A percentile compares a stretch with the other conserved stretches of the same genome.
Evolutionary conservation across 2,888 invertebrate genomes (phyloP).

Genomic region (Seira ritae): DNA sequence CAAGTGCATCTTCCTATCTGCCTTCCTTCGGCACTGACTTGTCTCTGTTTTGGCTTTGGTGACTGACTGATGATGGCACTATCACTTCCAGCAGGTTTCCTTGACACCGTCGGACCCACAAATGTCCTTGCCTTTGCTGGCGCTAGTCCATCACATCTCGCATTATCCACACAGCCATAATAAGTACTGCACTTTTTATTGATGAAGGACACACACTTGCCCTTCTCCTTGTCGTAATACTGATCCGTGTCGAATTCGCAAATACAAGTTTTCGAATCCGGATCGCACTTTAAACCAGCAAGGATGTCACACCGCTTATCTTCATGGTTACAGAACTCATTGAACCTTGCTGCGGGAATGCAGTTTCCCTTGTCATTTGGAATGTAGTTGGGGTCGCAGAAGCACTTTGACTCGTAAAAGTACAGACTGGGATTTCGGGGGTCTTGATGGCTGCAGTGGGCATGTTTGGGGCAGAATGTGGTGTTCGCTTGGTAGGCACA

Average conservation of each 20-base stretch:
- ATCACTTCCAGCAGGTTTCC: slow-evolving; percentile 51
- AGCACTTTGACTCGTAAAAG: slow-evolving; percentile 64
- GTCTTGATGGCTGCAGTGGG: slow-evolving; percentile 66
- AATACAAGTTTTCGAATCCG: slow-evolving; percentile 53
- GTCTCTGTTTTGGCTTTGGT: slow-evolving; percentile 22
- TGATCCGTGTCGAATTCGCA: slow-evolving; percentile 65
- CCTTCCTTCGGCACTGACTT: slow-evolving; percentile 34
- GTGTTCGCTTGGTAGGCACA: slow-evolving; percentile 62
- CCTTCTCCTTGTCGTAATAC: slow-evolving; percentile 51
- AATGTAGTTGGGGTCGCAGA: slow-evolving; percentile 64
- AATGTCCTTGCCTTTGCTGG: slow-evolving; percentile 55
- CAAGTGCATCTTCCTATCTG: slow-evolving; percentile 65
- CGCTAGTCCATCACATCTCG: slow-evolving; percentile 63
- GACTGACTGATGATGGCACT: slow-evolving; percentile 34
- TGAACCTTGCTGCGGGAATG: slow-evolving; percentile 51
- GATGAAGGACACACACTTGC: slow-evolving; percentile 61
- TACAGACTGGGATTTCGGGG: slow-evolving; percentile 61
- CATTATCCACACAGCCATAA: slow-evolving; percentile 61
- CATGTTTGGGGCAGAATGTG: slow-evolving; percentile 59
- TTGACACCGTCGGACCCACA: slow-evolving; percentile 40
- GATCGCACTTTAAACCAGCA: slow-evolving; percentile 51
- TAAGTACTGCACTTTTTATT: slow-evolving; percentile 60
- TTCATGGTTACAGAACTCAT: slow-evolving; percentile 50
- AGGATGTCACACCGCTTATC: slow-evolving; percentile 60
- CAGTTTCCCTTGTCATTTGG: slow-evolving; percentile 58